Evolutionary conservation across 2,797 vertebrate genomes (phyloP).

Genomic region (Phrynocephalus forsythii): DNA sequence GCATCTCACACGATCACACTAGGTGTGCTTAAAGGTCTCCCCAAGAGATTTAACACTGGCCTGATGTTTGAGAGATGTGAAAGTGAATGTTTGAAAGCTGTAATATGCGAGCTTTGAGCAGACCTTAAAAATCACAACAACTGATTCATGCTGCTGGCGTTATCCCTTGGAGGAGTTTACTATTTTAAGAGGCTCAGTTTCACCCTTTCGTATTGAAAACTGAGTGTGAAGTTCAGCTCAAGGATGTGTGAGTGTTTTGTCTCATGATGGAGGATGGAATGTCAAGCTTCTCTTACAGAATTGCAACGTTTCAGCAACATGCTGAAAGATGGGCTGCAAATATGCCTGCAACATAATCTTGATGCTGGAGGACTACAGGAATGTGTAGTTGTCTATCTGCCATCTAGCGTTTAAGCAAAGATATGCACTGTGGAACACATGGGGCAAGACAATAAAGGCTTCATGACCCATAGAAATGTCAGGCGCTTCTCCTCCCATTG

Average conservation of each 20-base stretch:
- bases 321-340: background rate
- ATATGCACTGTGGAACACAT: background rate
- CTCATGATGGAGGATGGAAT: background rate
- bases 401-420: conserved; percentile 42
- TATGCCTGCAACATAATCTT: background rate
- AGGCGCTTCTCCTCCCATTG: background rate
- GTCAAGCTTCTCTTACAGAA: background rate
- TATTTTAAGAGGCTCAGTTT: background rate
- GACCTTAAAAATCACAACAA: background rate
- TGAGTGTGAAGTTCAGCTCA: background rate
- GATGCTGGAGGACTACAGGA: fast-evolving
- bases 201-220: background rate
- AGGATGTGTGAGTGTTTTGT: background rate
- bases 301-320: background rate
- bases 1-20: background rate
- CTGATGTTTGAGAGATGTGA: background rate
- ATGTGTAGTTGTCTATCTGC: conserved; percentile 31
- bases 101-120: background rate
- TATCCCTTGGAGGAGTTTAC: background rate
- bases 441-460: background rate
- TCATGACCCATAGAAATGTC: background rate
- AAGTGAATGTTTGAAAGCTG: background rate
- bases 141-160: background rate
- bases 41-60: background rate
- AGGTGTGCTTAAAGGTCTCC: too few species aligned